Base-by-base conservation (phyloP, 2,888 invertebrate genomes). In the Himalopsyche tibetana region DNA sequence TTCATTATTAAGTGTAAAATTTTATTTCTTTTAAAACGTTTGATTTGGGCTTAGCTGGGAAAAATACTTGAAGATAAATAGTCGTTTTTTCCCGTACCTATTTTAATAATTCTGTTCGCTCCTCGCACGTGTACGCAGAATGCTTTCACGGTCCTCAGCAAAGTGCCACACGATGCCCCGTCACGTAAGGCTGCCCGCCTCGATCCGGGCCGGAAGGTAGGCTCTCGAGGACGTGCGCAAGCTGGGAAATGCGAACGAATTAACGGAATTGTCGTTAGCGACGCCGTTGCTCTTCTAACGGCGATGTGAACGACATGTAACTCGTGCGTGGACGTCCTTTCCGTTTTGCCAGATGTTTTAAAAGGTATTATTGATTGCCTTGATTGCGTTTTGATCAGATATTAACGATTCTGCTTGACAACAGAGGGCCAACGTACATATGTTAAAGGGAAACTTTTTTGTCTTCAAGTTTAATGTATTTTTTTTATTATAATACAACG, bases 171-270 rank as follows among this genome's bases (percentile, higher is more conserved):
- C 19, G 63, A 19, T 28, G 63, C 11, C 63, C 63, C 63, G 63
- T 63, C 63, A 63, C 63, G 63, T 63, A 63, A 63, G 63, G 63
- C 63, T 8, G 63, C 19, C 8, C 12, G 51, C 15, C 51, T 51
- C 51, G 51, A 51, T 51, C 63, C 28, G 63, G 19, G 0, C 63
- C 63, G 63, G 63, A 63, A 63, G 63, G 63, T 63, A 63, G 63
- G 63, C 63, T 19, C 63, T 28, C 28, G 63, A 19, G 19, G 63
- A 63, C 63, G 63, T 63, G 63, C n/a, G 63, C 6, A 19, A 63
- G 63, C 63, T 63, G 63, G 63, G 63, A 63, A 63, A 63, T 63
- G 63, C 63, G 63, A 63, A 6, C 28, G 63, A 63, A 63, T 63
- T 63, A 63, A 63, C 63, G 63, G 63, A 8, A 19, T 63, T 8